These are phyloP conservation scores for Opisthograptis luteolata DNA, from an alignment of 2,888 invertebrate species.

Conservation along the genomic window DNA sequence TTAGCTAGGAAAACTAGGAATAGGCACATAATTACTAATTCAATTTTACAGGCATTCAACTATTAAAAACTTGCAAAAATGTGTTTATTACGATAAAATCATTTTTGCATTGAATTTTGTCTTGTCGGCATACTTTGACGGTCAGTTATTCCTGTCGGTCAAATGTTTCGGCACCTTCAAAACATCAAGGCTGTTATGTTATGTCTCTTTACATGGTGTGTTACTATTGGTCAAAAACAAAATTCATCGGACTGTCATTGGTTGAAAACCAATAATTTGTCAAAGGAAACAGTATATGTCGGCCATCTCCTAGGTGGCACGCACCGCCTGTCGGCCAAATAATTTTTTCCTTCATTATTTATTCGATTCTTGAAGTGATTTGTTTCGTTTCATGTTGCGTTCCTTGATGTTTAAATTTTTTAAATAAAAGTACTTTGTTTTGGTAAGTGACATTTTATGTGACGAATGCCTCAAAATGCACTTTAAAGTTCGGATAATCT, in stretches of 20 bases:
- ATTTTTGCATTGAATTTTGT: constrained; percentile 1
- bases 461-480: not conserved
- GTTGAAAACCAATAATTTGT: not conserved
- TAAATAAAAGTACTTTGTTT: constrained; percentile 68
- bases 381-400: constrained; percentile 74
- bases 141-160: constrained; percentile 53
- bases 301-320: constrained; percentile 62
- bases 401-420: constrained; percentile 57
- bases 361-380: constrained; percentile 69
- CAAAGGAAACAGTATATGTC: constrained; percentile 63
- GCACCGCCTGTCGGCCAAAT: constrained; percentile 64
- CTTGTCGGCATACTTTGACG: constrained; percentile 49
- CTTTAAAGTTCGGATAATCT: constrained; percentile 4
- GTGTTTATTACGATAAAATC: too few species aligned
- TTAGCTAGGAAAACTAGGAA: too few species aligned
- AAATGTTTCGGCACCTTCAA: constrained; percentile 46
- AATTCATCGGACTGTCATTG: constrained; percentile 38
- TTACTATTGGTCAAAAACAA: not conserved
- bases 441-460: constrained; percentile 68
- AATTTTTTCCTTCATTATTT: constrained; percentile 72
- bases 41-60: too few species aligned
- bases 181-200: constrained; percentile 62
- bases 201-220: constrained; percentile 28
- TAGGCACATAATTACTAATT: too few species aligned
- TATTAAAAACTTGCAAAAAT: too few species aligned